phyloP scores from a whole-genome alignment of 2,113 vertebrate species.

The Phalacrocorax pelagicus region DNA sequence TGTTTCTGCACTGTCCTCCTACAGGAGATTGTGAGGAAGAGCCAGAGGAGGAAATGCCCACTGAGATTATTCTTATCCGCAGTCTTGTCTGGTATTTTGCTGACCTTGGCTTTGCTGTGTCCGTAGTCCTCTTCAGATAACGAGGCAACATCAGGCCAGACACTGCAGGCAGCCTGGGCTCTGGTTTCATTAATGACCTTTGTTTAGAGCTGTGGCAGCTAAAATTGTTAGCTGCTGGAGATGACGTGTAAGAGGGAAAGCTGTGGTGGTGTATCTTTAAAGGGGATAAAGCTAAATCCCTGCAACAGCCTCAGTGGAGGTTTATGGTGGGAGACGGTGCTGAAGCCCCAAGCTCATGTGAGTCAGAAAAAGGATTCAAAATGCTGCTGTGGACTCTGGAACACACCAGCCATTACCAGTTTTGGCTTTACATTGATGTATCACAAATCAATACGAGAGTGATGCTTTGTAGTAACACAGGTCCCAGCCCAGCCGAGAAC shows the following conservation, averaged over 20 bases:
- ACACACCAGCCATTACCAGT: fast-evolving
- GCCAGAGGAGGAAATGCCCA: not conserved
- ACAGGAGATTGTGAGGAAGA: not conserved
- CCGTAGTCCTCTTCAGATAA: not conserved
- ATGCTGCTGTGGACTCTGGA: not conserved
- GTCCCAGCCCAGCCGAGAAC: not conserved
- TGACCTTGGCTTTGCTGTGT: not conserved
- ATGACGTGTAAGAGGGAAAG: not conserved
- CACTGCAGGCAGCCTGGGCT: not conserved
- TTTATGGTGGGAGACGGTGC: not conserved
- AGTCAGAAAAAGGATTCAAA: not conserved
- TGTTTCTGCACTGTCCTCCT: not conserved
- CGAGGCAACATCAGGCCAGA: not conserved
- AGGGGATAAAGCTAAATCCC: not conserved
- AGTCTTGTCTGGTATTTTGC: not conserved
- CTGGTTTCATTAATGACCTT: not conserved
- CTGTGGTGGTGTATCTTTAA: not conserved
- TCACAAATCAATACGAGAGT: not conserved
- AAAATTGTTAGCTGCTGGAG: not conserved
- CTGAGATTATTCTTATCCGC: not conserved
- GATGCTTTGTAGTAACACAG: not conserved
- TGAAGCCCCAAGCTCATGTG: not conserved
- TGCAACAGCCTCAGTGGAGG: not conserved
- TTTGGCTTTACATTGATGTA: not conserved
- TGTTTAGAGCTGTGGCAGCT: not conserved